Evolutionary conservation across 2,113 vertebrate species (phyloP).

Genomic region (Clinocottus analis): DNA sequence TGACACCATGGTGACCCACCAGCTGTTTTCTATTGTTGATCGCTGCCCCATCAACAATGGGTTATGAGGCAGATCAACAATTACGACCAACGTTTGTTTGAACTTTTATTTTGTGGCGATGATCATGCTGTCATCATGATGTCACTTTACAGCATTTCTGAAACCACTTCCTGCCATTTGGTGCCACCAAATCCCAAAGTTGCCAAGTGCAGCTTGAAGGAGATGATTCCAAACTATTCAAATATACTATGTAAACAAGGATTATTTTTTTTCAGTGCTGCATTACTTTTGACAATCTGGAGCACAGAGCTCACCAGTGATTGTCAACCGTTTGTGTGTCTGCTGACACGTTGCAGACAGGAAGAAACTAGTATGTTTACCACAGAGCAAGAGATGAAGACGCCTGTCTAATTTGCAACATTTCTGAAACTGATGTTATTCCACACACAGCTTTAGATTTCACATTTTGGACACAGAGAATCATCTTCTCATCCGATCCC

Average conservation of each 20-base stretch:
- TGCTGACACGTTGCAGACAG: conserved; percentile 8
- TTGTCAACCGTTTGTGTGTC: conserved; percentile 1
- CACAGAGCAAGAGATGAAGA: conserved; percentile 3
- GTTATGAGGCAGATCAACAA: neutral
- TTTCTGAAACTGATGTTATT: neutral
- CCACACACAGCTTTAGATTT: neutral
- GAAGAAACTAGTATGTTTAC: conserved; percentile 3
- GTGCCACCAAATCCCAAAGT: conserved; percentile 16
- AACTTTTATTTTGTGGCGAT: neutral
- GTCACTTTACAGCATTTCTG: neutral
- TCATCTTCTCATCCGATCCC: neutral
- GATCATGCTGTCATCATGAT: neutral
- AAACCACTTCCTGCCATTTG: conserved; percentile 30
- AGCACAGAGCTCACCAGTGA: conserved; percentile 13
- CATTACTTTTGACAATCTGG: conserved; percentile 28
- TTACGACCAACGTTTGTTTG: neutral
- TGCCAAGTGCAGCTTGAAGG: conserved; percentile 31
- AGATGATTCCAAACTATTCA: conserved; percentile 30
- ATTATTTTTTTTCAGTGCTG: conserved; percentile 30
- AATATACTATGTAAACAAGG: conserved; percentile 45
- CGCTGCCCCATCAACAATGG: neutral
- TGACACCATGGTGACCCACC: neutral
- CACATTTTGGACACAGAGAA: neutral
- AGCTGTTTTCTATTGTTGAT: neutral
- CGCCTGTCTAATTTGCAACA: neutral